Base-by-base conservation (phyloP, 2,888 invertebrate species). In the Drosophila pseudotakahashii region DNA sequence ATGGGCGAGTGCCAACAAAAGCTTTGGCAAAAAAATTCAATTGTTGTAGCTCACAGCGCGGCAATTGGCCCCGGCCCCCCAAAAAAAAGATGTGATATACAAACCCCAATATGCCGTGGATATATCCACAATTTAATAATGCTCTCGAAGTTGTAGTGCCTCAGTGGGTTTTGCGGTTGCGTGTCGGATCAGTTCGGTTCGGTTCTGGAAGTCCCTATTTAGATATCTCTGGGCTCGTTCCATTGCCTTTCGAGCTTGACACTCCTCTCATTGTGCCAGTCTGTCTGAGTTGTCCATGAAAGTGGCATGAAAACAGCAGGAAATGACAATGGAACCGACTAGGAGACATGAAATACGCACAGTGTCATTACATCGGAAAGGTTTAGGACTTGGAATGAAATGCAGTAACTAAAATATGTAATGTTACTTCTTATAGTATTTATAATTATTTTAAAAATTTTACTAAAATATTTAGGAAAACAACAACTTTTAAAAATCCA, bases 11-110 rank as follows among this genome's bases (percentile, higher is more conserved):
- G 67, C 75, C 37, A 69, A 53, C 36, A 41, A 45, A n/a, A 51
- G 41, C 54, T 57, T 59, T 62, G 79, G 37, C 88, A 76, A 82
- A 44, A 87, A 87, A 79, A 77, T 85, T 75, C 88, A 88, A 84
- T 85, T 85, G 71, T 37, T 74, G 14, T 14, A 47, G 47, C 10
- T 10, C 7, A n/a, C n/a, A 32, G 10, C 19, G 30, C 30, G 34
- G 42, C 16, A 16, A 60, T 45, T 36, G 48, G n/a, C 37, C n/a
- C 13, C 9, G 32, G 32, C 7, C 7, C 34, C 34, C 34, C n/a
- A n/a, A 11, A 34, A 1, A 5, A n/a, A 47, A 55, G 39, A 34
- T 19, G 59, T 39, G 48, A 51, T 47, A 41, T 11, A 54, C 41
- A 53, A 14, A 58, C 30, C 45, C 26, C 51, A 42, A 52, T 60